Evolutionary conservation across 1,140 invertebrate species (phyloP).

Genomic region (Ips typographus): DNA sequence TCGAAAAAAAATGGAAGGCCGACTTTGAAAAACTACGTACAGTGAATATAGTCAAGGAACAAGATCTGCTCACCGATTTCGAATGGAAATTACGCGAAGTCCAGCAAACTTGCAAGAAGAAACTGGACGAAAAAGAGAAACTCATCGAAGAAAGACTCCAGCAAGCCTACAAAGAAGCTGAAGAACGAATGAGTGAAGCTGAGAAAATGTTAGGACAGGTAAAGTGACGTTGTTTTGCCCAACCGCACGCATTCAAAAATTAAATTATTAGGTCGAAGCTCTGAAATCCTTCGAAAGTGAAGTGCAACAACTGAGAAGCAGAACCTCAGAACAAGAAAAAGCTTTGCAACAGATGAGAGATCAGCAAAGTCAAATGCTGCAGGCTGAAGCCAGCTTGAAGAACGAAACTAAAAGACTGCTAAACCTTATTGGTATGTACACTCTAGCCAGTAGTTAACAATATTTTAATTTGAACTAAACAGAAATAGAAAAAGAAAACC

Average conservation of each 20-base stretch:
- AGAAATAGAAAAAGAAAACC: slow-evolving; percentile 56
- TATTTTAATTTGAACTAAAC: neutral
- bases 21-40: slow-evolving; percentile 64
- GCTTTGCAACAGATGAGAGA: slow-evolving; percentile 58
- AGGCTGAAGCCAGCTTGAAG: slow-evolving; percentile 58
- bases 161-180: slow-evolving; percentile 54
- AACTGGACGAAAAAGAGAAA: slow-evolving; percentile 58
- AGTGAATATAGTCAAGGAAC: slow-evolving; percentile 60
- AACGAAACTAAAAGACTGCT: slow-evolving; percentile 58
- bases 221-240: neutral
- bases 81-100: slow-evolving; percentile 70
- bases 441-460: neutral
- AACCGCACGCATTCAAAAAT: too few relatives aligned
- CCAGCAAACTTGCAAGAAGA: slow-evolving; percentile 62
- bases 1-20: slow-evolving; percentile 62
- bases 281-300: slow-evolving; percentile 62
- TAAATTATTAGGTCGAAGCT: slow-evolving; percentile 51
- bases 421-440: slow-evolving; percentile 46
- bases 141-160: slow-evolving; percentile 55
- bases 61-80: slow-evolving; percentile 66
- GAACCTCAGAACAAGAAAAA: slow-evolving; percentile 61
- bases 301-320: slow-evolving; percentile 58
- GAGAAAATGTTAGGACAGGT: slow-evolving; percentile 54
- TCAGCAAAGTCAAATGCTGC: slow-evolving; percentile 60
- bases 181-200: slow-evolving; percentile 52